Conservation (phyloP, 2,113 vertebrate species). For the Gobiocypris rarus region DNA sequence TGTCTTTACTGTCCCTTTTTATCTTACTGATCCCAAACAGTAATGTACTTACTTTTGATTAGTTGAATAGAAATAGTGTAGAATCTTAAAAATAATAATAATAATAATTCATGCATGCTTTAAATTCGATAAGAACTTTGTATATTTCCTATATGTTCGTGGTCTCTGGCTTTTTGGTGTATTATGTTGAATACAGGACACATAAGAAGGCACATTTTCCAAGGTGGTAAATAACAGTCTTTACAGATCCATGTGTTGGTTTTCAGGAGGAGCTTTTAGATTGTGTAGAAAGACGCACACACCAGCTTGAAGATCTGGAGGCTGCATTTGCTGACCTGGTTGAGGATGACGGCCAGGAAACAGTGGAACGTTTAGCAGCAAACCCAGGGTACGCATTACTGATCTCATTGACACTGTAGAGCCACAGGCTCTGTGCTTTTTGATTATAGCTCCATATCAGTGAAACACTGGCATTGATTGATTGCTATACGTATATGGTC, state of each 20-base stretch:
- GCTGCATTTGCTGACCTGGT: conserved; percentile 90
- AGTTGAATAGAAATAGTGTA: too few species aligned
- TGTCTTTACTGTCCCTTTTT: too few species aligned
- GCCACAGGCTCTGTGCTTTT: neutral
- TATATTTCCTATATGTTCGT: neutral
- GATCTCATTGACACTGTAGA: neutral
- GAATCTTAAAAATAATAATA: too few species aligned
- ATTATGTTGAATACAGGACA: neutral
- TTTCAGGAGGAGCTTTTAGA: conserved; percentile 78
- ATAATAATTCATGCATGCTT: neutral
- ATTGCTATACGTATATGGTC: neutral
- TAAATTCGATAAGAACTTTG: neutral
- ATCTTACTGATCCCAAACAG: too few species aligned
- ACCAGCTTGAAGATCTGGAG: conserved; percentile 93
- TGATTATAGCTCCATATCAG: neutral
- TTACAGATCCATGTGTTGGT: neutral
- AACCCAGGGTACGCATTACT: conserved; percentile 76
- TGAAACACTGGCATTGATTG: neutral
- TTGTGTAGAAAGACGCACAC: conserved; percentile 86
- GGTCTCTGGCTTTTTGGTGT: neutral
- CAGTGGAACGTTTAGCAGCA: conserved; percentile 80
- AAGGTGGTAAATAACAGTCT: neutral
- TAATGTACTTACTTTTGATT: too few species aligned
- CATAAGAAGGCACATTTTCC: neutral
- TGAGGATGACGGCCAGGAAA: conserved; percentile 86